Evolutionary conservation across 2,797 vertebrate genomes (phyloP).

Genomic region (Acanthurus lineatus): DNA sequence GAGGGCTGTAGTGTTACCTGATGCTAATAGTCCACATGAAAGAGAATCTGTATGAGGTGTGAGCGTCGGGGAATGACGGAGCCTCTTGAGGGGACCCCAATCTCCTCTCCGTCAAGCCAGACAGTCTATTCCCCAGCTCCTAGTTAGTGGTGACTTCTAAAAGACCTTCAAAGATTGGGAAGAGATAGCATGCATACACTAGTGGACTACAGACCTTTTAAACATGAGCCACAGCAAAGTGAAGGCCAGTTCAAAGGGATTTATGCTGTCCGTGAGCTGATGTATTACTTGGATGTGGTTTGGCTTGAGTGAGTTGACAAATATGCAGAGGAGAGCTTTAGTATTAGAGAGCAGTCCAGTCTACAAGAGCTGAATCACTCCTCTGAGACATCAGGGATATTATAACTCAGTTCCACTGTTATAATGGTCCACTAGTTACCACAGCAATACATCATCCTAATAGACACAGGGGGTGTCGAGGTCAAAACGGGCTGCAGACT

Average conservation of each 20-base stretch:
- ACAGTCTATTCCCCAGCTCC: constrained; percentile 80
- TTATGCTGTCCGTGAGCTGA: constrained; percentile 8
- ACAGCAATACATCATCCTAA: constrained; percentile 56
- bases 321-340: constrained; percentile 34
- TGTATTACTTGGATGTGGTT: constrained; percentile 36
- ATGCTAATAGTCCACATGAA: constrained; percentile 86
- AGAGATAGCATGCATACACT: constrained; percentile 42
- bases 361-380: constrained; percentile 38
- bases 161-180: constrained; percentile 75
- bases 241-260: constrained; percentile 62
- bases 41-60: constrained; percentile 80
- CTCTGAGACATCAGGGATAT: constrained; percentile 38
- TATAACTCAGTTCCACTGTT: constrained; percentile 44
- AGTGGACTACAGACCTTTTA: constrained; percentile 52
- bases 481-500: constrained; percentile 32
- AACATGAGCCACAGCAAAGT: constrained; percentile 52
- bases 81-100: constrained; percentile 67
- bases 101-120: constrained; percentile 69
- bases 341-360: constrained; percentile 17
- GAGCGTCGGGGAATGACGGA: constrained; percentile 69
- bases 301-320: constrained; percentile 51
- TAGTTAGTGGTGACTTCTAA: constrained; percentile 85
- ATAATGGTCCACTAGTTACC: constrained; percentile 41
- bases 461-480: constrained; percentile 26
- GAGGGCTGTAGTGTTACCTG: constrained; percentile 74